phyloP scores from a whole-genome alignment of 2,113 vertebrate genomes.

The Rana temporaria region DNA sequence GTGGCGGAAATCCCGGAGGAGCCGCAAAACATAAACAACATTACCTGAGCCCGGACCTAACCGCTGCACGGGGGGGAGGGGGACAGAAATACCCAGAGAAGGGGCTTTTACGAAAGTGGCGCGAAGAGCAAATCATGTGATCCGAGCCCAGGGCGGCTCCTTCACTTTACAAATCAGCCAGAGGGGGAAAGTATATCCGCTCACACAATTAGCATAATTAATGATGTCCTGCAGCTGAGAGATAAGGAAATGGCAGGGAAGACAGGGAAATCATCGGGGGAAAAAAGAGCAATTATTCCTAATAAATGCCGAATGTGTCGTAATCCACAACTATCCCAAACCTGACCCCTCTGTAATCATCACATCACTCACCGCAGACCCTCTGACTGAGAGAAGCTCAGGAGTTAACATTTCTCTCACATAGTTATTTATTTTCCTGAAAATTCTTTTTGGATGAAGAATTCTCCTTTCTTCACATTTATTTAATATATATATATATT shows the following conservation, averaged over 20 bases:
- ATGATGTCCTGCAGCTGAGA: constrained; percentile 75
- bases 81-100: constrained; percentile 36
- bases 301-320: not conserved
- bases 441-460: too few species aligned
- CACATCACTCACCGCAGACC: too few species aligned
- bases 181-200: constrained; percentile 68
- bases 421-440: too few species aligned
- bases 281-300: not conserved
- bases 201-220: constrained; percentile 79
- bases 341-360: too few species aligned
- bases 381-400: too few species aligned
- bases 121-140: constrained; percentile 87
- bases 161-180: constrained; percentile 69
- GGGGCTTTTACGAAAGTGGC: constrained; percentile 83
- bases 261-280: not conserved
- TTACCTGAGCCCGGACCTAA: constrained; percentile 74
- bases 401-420: too few species aligned
- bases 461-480: too few species aligned
- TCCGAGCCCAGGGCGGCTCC: constrained; percentile 73
- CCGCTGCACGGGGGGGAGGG: constrained; percentile 61
- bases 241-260: not conserved
- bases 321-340: not conserved
- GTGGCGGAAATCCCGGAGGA: too few species aligned
- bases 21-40: constrained; percentile 62
- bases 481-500: too few species aligned